These are phyloP conservation scores for Panthera leo DNA, from an alignment of 2,113 vertebrate genomes.

Conservation along the genomic window DNA sequence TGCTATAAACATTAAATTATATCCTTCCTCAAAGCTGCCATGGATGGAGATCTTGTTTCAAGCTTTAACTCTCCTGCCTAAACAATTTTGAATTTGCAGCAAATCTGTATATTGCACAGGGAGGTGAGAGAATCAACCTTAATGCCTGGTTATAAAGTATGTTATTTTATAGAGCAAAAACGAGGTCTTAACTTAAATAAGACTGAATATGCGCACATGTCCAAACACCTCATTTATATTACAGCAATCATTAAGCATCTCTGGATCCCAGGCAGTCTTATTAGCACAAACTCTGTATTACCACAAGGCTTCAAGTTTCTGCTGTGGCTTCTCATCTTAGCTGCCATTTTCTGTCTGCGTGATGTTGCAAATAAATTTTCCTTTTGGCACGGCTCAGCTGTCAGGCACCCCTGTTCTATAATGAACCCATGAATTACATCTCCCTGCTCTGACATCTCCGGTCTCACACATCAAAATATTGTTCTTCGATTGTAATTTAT, in stretches of 20 bases:
- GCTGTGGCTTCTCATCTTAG: slow-evolving; percentile 71
- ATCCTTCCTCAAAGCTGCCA: slow-evolving; percentile 68
- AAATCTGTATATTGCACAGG: not conserved
- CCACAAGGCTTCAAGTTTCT: slow-evolving; percentile 66
- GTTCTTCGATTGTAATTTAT: slow-evolving; percentile 90
- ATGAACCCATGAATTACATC: slow-evolving; percentile 90
- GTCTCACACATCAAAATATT: slow-evolving; percentile 90
- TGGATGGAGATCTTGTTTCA: slow-evolving; percentile 58
- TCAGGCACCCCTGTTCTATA: slow-evolving; percentile 86
- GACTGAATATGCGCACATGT: slow-evolving; percentile 9
- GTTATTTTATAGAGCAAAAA: slow-evolving; percentile 17
- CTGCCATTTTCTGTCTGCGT: slow-evolving; percentile 83
- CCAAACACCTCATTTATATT: slow-evolving; percentile 41
- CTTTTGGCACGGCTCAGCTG: slow-evolving; percentile 88
- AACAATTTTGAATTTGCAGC: slow-evolving; percentile 30
- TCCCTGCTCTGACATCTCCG: slow-evolving; percentile 86
- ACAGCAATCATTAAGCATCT: slow-evolving; percentile 45
- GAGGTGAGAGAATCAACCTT: not conserved
- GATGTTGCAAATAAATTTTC: slow-evolving; percentile 86
- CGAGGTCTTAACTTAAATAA: slow-evolving; percentile 53
- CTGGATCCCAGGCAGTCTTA: slow-evolving; percentile 44
- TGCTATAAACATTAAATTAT: slow-evolving; percentile 75
- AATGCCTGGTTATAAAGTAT: not conserved
- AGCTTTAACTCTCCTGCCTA: slow-evolving; percentile 52
- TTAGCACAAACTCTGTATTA: slow-evolving; percentile 72